phyloP scores from a whole-genome alignment of 2,888 invertebrate genomes.

The Lasioglossum leucozonium region DNA sequence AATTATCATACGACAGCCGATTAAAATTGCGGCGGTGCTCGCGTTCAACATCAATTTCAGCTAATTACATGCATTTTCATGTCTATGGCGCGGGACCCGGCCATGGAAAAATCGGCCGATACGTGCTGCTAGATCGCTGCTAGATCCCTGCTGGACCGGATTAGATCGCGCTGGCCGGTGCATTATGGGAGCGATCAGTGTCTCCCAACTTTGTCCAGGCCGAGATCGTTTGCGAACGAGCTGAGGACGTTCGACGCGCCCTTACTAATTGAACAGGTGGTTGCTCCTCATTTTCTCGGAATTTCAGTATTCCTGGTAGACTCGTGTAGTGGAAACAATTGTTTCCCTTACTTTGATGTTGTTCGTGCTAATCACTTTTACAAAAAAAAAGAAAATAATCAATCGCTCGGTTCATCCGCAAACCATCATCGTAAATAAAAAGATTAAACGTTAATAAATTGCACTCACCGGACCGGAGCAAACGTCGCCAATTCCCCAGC shows the following conservation, averaged over 20 bases:
- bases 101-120: conserved; percentile 74
- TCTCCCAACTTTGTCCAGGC: conserved; percentile 60
- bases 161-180: conserved; percentile 48
- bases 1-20: conserved; percentile 84
- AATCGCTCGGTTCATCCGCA: no score
- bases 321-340: no score
- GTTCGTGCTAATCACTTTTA: no score
- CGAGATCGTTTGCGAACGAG: background rate
- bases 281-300: conserved; percentile 11
- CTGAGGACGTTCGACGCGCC: background rate
- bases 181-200: conserved; percentile 57
- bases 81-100: conserved; percentile 70
- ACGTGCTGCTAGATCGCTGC: conserved; percentile 67
- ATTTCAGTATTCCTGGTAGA: background rate
- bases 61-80: conserved; percentile 84
- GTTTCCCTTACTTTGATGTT: no score
- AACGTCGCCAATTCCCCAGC: background rate
- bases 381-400: no score
- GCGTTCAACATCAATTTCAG: conserved; percentile 82
- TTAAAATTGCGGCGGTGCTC: conserved; percentile 81
- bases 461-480: conserved; percentile 46
- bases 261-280: conserved; percentile 23
- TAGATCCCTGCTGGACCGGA: conserved; percentile 7
- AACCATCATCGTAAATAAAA: no score
- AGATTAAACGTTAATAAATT: background rate